Percentiles rank a stretch among this genome's conserved stretches.
Conservation (phyloP, 2,888 invertebrate genomes). For the Sepioteuthis lessoniana region DNA sequence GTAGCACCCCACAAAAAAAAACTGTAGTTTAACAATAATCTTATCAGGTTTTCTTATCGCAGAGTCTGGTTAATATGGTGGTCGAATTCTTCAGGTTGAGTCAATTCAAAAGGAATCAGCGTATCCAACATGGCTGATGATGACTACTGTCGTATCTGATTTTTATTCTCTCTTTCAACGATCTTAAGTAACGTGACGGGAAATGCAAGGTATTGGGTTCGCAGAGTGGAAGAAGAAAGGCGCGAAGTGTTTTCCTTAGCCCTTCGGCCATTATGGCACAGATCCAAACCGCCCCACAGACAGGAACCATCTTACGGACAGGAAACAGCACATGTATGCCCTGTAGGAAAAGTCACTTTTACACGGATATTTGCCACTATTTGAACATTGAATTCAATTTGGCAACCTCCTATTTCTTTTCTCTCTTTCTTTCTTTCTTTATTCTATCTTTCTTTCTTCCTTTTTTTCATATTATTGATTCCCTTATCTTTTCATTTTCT, state of each 20-base stretch:
- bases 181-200: conserved; percentile 33
- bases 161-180: background rate
- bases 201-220: background rate
- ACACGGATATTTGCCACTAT: background rate
- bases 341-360: conserved; percentile 16
- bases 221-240: background rate
- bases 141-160: background rate
- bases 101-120: background rate
- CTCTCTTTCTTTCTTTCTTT: too few relatives aligned
- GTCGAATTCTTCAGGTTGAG: background rate
- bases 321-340: background rate
- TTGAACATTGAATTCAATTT: conserved; percentile 14
- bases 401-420: background rate
- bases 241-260: background rate
- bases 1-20: too few relatives aligned
- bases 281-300: background rate
- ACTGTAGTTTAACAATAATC: too few relatives aligned
- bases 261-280: background rate
- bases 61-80: background rate
- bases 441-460: too few relatives aligned
- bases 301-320: conserved; percentile 33
- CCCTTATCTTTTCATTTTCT: too few relatives aligned
- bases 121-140: background rate
- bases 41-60: too few relatives aligned
- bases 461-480: too few relatives aligned